phyloP scores from a whole-genome alignment of 1,140 invertebrate genomes.

The Vanessa atalanta region DNA sequence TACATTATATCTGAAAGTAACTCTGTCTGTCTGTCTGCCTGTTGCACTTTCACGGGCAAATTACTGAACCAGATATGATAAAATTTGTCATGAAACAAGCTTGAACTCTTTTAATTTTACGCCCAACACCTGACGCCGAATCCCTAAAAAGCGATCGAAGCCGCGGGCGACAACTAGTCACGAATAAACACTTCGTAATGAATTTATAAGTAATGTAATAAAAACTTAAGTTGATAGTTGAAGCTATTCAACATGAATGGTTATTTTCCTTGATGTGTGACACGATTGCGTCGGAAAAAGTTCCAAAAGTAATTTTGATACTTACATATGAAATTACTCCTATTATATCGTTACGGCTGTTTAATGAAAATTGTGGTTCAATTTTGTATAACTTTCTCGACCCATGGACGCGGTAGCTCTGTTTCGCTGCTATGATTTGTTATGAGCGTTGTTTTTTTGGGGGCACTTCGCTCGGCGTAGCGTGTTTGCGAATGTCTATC shows the following conservation, averaged over 20 bases:
- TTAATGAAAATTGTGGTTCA: conserved; percentile 7
- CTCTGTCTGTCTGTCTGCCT: no score
- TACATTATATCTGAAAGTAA: no score
- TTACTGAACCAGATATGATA: no score
- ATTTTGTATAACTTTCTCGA: conserved; percentile 20
- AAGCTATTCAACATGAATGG: no score
- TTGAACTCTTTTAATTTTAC: no score
- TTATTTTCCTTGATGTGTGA: background rate
- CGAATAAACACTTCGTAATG: background rate
- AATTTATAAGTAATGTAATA: no score
- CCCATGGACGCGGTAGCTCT: background rate
- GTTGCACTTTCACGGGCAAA: no score
- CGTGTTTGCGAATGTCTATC: background rate
- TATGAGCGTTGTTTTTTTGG: background rate
- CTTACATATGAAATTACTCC: conserved; percentile 7
- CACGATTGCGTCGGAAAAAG: background rate
- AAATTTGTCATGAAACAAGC: no score
- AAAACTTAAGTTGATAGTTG: no score
- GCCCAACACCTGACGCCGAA: no score
- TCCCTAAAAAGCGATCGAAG: no score
- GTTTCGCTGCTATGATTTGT: background rate
- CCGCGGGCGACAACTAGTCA: no score
- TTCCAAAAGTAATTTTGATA: background rate
- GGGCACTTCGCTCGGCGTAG: background rate
- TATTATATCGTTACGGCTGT: conserved; percentile 16